Conservation (phyloP, 2,113 vertebrate species). For the Micronycteris hirsuta region DNA sequence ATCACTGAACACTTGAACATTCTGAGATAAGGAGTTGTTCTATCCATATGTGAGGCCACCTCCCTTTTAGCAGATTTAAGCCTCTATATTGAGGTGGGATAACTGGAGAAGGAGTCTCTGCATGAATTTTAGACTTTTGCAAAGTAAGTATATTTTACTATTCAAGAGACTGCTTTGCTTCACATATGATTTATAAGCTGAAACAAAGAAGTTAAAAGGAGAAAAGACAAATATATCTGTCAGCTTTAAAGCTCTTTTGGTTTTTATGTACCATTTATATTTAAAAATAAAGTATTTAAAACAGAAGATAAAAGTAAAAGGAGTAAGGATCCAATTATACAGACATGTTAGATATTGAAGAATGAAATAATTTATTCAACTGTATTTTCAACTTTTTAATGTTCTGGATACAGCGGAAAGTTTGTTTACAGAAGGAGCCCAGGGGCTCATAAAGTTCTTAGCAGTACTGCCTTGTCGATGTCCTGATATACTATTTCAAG, state of each 20-base stretch:
- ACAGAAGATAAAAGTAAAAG: neutral
- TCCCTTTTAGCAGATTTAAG: neutral
- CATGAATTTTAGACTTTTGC: neutral
- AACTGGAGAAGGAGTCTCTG: neutral
- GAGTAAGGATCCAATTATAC: neutral
- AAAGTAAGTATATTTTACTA: neutral
- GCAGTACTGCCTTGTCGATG: neutral
- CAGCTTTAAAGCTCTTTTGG: neutral
- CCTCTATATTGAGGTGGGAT: neutral
- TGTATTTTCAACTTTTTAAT: neutral
- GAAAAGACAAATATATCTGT: neutral
- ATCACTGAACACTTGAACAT: neutral
- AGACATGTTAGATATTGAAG: neutral
- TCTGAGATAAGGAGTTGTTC: neutral
- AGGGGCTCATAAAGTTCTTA: neutral
- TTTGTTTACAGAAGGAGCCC: neutral
- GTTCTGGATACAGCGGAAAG: neutral
- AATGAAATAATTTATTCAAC: neutral
- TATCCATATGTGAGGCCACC: neutral
- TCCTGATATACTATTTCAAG: neutral
- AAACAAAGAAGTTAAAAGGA: neutral
- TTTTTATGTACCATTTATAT: neutral
- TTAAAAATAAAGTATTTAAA: slow-evolving; percentile 23
- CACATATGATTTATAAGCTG: neutral
- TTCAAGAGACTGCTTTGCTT: neutral